These are phyloP conservation scores for Anneissia japonica DNA, from an alignment of 35 echinoderm and acorn worm genomes.

Conservation along the genomic window DNA sequence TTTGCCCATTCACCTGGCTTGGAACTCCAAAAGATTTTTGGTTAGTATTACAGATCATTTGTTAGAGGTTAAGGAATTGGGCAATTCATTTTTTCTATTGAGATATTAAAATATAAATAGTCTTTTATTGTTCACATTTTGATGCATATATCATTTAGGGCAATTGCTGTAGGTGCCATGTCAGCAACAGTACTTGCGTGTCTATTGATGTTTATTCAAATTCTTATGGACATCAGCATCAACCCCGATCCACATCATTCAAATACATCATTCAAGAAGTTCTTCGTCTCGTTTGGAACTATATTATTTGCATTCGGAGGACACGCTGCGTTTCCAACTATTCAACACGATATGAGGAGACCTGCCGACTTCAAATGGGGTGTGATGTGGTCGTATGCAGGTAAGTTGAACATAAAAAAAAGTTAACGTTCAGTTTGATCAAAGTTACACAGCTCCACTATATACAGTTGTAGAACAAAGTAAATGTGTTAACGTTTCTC, in stretches of 20 bases:
- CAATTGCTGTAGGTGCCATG: conserved; percentile 63
- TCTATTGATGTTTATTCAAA: conserved; percentile 60
- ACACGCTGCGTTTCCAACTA: conserved; percentile 82
- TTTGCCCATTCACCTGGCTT: conserved; percentile 73
- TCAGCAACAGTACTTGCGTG: conserved; percentile 57
- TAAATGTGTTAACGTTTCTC: background rate
- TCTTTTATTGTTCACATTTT: too few species aligned
- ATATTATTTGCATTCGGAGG: conserved; percentile 91
- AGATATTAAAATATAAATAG: too few species aligned
- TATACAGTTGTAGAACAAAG: too few species aligned
- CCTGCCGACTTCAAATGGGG: conserved; percentile 52
- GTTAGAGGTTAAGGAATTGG: background rate
- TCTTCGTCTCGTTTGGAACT: conserved; percentile 77
- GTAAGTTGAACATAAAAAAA: conserved; percentile 51
- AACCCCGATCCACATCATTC: conserved; percentile 8
- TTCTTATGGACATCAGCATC: conserved; percentile 24
- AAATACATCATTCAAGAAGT: conserved; percentile 42
- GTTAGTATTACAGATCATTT: conserved; percentile 41
- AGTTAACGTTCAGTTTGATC: too few species aligned
- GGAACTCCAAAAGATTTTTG: conserved; percentile 98
- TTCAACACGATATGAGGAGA: conserved; percentile 87
- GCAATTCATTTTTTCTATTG: background rate
- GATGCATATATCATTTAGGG: too few species aligned
- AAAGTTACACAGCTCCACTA: too few species aligned
- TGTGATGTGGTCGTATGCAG: conserved; percentile 50